Evolutionary conservation across 2,113 vertebrate species (phyloP).

Genomic region (Melanocharis versteri): DNA sequence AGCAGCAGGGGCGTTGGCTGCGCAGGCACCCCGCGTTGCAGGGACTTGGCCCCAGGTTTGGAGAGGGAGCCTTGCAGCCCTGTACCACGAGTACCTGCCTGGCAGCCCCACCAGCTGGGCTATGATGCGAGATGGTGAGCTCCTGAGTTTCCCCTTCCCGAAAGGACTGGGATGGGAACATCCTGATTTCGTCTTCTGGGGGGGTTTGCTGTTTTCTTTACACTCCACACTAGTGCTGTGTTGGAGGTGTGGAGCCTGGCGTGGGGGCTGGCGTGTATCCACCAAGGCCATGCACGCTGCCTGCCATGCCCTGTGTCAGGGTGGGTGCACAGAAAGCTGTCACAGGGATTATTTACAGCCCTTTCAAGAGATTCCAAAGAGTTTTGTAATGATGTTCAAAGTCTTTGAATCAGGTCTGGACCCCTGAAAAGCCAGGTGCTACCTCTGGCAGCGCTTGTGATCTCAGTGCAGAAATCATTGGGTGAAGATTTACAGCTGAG

Average conservation of each 20-base stretch:
- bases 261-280: not conserved
- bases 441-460: not conserved
- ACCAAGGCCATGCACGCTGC: rapidly evolving
- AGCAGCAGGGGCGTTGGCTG: not conserved
- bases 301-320: not conserved
- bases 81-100: rapidly evolving
- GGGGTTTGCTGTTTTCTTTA: not conserved
- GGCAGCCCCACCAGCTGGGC: not conserved
- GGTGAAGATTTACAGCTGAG: not conserved
- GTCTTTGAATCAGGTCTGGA: not conserved
- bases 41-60: not conserved
- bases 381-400: not conserved
- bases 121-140: not conserved
- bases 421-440: not conserved
- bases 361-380: not conserved
- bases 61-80: not conserved
- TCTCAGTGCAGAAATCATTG: not conserved
- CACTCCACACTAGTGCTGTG: not conserved
- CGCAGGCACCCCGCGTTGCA: rapidly evolving
- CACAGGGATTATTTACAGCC: not conserved
- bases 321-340: not conserved
- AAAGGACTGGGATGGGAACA: not conserved
- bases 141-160: not conserved
- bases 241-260: not conserved
- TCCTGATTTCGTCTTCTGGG: not conserved